Conservation (phyloP, 1,140 invertebrate species). For the Spodoptera litura region DNA sequence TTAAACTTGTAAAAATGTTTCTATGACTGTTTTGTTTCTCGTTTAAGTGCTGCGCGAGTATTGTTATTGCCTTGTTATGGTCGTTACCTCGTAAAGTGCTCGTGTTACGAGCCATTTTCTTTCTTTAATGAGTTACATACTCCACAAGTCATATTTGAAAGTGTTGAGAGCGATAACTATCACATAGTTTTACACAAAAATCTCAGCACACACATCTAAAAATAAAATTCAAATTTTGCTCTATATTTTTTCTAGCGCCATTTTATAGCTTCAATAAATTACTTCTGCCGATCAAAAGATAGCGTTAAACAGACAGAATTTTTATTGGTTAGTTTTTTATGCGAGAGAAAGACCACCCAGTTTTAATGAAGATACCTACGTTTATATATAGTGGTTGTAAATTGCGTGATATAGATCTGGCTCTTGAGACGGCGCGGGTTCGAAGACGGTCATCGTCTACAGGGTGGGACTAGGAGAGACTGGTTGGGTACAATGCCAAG, state of each 20-base stretch:
- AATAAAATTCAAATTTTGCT: neutral
- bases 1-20: neutral
- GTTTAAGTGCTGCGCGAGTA: neutral
- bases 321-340: constrained; percentile 12
- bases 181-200: neutral
- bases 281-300: constrained; percentile 17
- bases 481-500: neutral
- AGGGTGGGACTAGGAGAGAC: constrained; percentile 3
- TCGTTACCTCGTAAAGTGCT: neutral
- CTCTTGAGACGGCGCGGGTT: constrained; percentile 54
- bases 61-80: constrained; percentile 13
- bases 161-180: neutral
- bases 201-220: neutral
- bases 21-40: neutral
- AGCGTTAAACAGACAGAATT: constrained; percentile 5
- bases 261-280: constrained; percentile 8
- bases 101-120: neutral
- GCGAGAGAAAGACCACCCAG: constrained; percentile 20
- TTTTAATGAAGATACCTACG: constrained; percentile 48
- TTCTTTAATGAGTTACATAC: neutral
- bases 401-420: constrained; percentile 50
- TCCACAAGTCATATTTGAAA: neutral
- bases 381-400: constrained; percentile 58
- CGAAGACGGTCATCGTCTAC: constrained; percentile 50
- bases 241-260: neutral